Conservation (phyloP, 35 echinoderm and acorn worm species). For the Apostichopus californicus region DNA sequence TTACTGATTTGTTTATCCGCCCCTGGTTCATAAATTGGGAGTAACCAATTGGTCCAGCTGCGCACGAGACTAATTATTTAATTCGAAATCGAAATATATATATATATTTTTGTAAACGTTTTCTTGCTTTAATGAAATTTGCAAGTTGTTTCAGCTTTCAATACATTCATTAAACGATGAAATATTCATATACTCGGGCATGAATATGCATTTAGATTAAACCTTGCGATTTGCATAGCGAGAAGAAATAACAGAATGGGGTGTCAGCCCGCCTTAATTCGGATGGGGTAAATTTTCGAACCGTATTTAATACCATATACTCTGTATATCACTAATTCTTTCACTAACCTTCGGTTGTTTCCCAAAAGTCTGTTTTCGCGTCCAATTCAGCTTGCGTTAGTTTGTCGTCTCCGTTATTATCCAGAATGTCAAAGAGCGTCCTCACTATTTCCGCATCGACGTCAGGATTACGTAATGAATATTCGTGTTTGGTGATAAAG, state of each 20-base stretch:
- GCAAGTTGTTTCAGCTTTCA: too few species aligned
- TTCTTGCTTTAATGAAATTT: background rate
- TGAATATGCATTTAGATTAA: too few species aligned
- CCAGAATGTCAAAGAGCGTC: slow-evolving; percentile 33
- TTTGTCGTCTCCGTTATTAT: slow-evolving; percentile 29
- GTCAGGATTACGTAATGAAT: slow-evolving; percentile 31
- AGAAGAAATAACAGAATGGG: too few species aligned
- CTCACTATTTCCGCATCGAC: slow-evolving; percentile 39
- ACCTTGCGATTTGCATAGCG: too few species aligned
- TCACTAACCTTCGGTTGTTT: slow-evolving; percentile 39
- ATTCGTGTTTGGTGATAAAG: slow-evolving; percentile 35
- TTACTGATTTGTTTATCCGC: too few species aligned
- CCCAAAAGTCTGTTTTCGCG: slow-evolving; percentile 33
- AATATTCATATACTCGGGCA: too few species aligned
- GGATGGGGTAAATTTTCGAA: too few species aligned
- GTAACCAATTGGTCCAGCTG: too few species aligned
- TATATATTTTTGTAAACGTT: background rate
- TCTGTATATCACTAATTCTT: background rate
- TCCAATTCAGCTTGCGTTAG: slow-evolving; percentile 18
- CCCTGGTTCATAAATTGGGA: too few species aligned
- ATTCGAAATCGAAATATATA: background rate
- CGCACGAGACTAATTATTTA: background rate
- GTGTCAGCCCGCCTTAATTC: too few species aligned
- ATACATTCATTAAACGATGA: too few species aligned
- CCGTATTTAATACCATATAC: too few species aligned